These are phyloP conservation scores for Chaetophractus vellerosus DNA, from an alignment of 2,797 vertebrate species.

Conservation along the genomic window DNA sequence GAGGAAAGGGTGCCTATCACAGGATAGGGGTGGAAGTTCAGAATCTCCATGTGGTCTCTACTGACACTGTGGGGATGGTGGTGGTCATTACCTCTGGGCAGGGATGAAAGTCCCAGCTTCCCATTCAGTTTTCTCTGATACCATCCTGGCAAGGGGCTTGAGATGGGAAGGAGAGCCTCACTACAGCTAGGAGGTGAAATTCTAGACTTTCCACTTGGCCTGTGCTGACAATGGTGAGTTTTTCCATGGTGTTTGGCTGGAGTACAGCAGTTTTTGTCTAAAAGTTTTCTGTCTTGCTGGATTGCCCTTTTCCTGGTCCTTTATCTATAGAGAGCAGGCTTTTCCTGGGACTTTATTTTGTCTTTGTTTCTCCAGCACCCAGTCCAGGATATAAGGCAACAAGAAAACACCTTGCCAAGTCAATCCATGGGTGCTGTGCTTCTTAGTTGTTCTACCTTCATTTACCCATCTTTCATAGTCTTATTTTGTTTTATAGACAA, in stretches of 20 bases:
- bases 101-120: not conserved
- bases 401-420: not conserved
- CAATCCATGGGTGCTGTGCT: not conserved
- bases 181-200: not conserved
- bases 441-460: not conserved
- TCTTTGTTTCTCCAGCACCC: not conserved
- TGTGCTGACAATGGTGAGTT: not conserved
- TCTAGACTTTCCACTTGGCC: not conserved
- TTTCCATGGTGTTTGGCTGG: not conserved
- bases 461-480: not conserved
- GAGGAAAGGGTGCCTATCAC: not conserved
- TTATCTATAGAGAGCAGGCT: not conserved
- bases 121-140: not conserved
- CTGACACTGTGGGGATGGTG: not conserved
- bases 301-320: not conserved
- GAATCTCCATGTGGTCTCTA: not conserved
- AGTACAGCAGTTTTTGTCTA: not conserved
- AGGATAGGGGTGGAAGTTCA: not conserved
- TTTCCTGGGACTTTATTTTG: constrained; percentile 20
- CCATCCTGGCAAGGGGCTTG: not conserved
- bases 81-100: not conserved
- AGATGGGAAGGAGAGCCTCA: not conserved
- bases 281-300: not conserved
- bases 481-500: not conserved
- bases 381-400: not conserved